Conservation (phyloP, 2,888 invertebrate species). For the Caenorhabditis macrosperma region DNA sequence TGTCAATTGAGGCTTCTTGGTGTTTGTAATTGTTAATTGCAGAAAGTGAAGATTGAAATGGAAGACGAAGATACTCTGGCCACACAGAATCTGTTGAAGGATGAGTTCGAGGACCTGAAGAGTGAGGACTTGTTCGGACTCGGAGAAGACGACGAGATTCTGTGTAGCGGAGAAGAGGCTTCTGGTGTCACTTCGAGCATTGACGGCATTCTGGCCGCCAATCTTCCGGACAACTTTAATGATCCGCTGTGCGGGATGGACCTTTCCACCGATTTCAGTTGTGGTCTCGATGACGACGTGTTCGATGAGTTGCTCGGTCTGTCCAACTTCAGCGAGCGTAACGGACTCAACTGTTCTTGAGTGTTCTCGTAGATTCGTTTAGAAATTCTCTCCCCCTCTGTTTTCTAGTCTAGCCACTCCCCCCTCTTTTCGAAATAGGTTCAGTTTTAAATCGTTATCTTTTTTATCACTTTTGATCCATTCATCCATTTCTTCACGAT, state of each 20-base stretch:
- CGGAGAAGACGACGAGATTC: conserved; percentile 50
- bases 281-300: conserved; percentile 48
- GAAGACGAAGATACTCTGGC: conserved; percentile 57
- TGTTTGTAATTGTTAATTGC: background rate
- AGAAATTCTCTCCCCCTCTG: background rate
- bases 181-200: conserved; percentile 50
- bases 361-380: background rate
- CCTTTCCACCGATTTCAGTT: conserved; percentile 42
- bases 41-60: conserved; percentile 56
- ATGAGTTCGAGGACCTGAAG: conserved; percentile 37
- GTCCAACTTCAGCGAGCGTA: conserved; percentile 30
- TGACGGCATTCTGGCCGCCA: conserved; percentile 49
- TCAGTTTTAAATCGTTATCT: background rate
- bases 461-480: conserved; percentile 15
- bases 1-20: background rate
- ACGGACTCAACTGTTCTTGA: background rate
- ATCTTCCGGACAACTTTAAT: conserved; percentile 40
- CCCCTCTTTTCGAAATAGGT: background rate
- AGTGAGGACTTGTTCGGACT: conserved; percentile 37
- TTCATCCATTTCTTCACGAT: background rate
- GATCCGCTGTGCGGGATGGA: conserved; percentile 56
- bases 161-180: conserved; percentile 54
- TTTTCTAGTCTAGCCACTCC: conserved; percentile 17
- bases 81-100: conserved; percentile 42
- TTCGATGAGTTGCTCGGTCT: conserved; percentile 53